phyloP scores from a whole-genome alignment of 2,888 invertebrate species.

The Tiliacea citrago region DNA sequence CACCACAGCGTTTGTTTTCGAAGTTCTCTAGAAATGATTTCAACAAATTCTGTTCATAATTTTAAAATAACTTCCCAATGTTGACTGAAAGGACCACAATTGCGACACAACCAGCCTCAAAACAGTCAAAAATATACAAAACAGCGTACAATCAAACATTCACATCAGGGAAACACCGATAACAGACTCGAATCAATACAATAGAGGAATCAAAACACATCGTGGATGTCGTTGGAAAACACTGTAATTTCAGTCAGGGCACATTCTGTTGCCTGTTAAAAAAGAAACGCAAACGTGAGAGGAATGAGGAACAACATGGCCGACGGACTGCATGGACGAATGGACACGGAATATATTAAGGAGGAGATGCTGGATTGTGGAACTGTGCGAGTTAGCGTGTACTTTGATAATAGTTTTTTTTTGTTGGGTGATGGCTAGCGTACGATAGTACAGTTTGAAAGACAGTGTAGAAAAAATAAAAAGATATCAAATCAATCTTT shows the following conservation, averaged over 20 bases:
- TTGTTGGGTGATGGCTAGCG: not conserved
- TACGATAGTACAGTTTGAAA: not conserved
- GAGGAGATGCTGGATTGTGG: conserved; percentile 53
- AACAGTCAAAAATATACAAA: conserved; percentile 49
- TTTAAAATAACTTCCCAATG: not conserved
- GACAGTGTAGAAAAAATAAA: not conserved
- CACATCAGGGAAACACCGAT: conserved; percentile 52
- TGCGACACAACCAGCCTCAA: conserved; percentile 3
- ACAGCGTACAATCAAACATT: conserved; percentile 54
- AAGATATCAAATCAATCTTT: not conserved
- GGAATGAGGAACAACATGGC: conserved; percentile 71
- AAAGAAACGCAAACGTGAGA: conserved; percentile 83
- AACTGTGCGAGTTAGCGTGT: conserved; percentile 14
- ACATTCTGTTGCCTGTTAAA: conserved; percentile 83
- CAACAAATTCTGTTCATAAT: not conserved
- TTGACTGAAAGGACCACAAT: not conserved
- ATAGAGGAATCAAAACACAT: conserved; percentile 86
- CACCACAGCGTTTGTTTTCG: not conserved
- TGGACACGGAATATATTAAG: conserved; percentile 83
- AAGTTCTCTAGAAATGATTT: too few relatives aligned
- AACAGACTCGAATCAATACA: conserved; percentile 71
- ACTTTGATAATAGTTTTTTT: not conserved
- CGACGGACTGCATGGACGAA: conserved; percentile 75
- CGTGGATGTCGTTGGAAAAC: conserved; percentile 80
- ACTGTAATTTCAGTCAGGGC: conserved; percentile 88